phyloP scores from a whole-genome alignment of 2,888 invertebrate species.

The Cantharis rustica region DNA sequence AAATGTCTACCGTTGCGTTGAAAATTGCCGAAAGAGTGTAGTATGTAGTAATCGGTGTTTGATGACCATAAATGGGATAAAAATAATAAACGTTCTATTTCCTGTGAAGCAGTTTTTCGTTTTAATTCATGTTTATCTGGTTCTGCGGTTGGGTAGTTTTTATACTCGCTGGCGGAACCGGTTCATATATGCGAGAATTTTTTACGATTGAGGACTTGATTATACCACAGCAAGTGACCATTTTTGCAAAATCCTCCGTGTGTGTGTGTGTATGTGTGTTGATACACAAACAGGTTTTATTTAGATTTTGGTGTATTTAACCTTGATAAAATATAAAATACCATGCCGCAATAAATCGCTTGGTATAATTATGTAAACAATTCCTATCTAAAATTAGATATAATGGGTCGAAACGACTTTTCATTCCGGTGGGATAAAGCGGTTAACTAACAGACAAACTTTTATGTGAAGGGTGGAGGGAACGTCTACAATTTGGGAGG shows the following conservation, averaged over 20 bases:
- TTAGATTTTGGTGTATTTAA: constrained; percentile 6
- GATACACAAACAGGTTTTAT: constrained; percentile 16
- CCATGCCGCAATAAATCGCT: constrained; percentile 9
- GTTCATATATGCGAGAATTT: constrained; percentile 28
- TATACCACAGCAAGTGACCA: constrained; percentile 21
- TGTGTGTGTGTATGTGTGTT: too few relatives aligned
- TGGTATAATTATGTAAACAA: constrained; percentile 14
- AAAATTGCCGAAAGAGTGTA: background rate
- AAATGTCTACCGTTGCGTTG: background rate
- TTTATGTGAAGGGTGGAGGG: constrained; percentile 21
- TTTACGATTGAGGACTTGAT: constrained; percentile 23
- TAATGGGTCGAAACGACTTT: constrained; percentile 11
- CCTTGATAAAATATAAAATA: constrained; percentile 22
- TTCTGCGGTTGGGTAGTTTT: constrained; percentile 25
- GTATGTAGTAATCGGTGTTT: background rate
- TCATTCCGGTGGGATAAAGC: constrained; percentile 19
- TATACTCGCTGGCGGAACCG: constrained; percentile 23
- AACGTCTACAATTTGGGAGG: constrained; percentile 17
- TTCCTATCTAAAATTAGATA: constrained; percentile 13
- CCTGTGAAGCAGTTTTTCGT: constrained; percentile 28
- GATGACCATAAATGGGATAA: constrained; percentile 15
- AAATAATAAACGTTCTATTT: constrained; percentile 31
- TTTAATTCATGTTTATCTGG: constrained; percentile 30
- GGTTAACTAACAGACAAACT: constrained; percentile 21
- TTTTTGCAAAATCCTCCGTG: constrained; percentile 22